Evolutionary conservation across 2,113 vertebrate species (phyloP), one percentile per base, ranked within the genome.

Genomic region (Cochlearius cochlearius): DNA sequence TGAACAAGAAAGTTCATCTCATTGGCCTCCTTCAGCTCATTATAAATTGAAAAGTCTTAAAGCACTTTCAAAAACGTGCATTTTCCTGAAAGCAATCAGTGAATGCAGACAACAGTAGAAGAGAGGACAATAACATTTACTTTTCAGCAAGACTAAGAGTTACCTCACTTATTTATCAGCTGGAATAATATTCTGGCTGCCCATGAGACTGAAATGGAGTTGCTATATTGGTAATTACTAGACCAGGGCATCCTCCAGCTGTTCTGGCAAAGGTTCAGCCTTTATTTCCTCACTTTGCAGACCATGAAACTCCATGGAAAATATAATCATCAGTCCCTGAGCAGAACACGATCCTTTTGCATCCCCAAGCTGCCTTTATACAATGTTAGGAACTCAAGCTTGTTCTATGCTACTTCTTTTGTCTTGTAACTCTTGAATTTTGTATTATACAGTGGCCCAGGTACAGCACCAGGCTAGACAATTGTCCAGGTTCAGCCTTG

Each of bases 41-140:
- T 88, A 91, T 81, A 75, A 96, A 88, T 41, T 53, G 81, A 97
- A 80, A 80, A 93, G 53, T 71, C 72, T 83, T 93, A 82, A 88
- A 94, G 38, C 23, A 5, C 60, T 95, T 94, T 95, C 75, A 36
- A 58, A 96, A 92, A 80, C 53, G 22, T 58, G 15, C 36, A 18
- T 94, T 89, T 90, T 84, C 86, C 95, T 96, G 81, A 32, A 80
- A 81, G 52, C 22, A 72, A 78, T 67, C 52, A 78, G 36, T 87
- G 45, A 72, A 20, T 32, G 8, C 43, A 80, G 62, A 79, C 39
- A 89, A 56, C 27, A 52, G 62, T 13, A 81, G 68, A 88, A 86
- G 11, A 74, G 23, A 80, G n/a, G 15, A 96, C 25, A 66, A n/a
- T 30, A 90, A 56, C 56, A 66, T 77, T 86, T 79, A 50, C 87